Base-by-base conservation (phyloP, 1,140 invertebrate genomes). In the Drosophila punjabiensis region DNA sequence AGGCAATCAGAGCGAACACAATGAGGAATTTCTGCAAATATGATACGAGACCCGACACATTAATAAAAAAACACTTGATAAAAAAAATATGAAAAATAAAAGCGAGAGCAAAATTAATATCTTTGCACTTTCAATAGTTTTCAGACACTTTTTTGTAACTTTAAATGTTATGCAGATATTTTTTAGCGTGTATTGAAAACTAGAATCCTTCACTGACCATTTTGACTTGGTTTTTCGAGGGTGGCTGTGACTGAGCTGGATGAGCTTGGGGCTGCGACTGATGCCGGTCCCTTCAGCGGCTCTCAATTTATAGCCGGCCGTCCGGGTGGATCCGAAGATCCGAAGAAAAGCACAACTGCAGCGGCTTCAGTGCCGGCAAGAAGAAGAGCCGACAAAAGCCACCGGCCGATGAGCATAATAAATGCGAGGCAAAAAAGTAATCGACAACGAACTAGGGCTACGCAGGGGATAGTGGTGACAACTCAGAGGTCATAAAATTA, bases 201-300 rank as follows among this genome's bases (percentile, higher is more conserved):
- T 50, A 64, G 48, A 48, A 66, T 41, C 37, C 70, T 62, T 56
- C 66, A 81, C 91, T 85, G 76, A 92, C 91, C 91, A 92, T 92
- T 52, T 81, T 92, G 59, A 45, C 9, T 67, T 67, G 41, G 20
- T 58, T 48, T 70, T 41, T 16, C 43, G 47, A n/a, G 52, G 70
- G 75, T 80, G 70, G 81, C 87, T 91, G 73, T 78, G 67, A 83
- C 84, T 88, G 77, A 76, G 68, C 88, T 91, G 79, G 77, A 87
- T 81, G 81, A 92, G 92, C 81, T 82, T 70, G 87, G 81, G 82
- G 75, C 77, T 87, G 85, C 81, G 92, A 92, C 91, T 92, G 91
- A 92, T 92, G 85, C 80, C 92, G 88, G 79, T 91, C 91, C 85
- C 76, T 83, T 62, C 61, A 84, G 73, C 79, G 60, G 75, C 84